phyloP scores from a whole-genome alignment of 2,888 invertebrate species.

The Platerodrilus igneus region DNA sequence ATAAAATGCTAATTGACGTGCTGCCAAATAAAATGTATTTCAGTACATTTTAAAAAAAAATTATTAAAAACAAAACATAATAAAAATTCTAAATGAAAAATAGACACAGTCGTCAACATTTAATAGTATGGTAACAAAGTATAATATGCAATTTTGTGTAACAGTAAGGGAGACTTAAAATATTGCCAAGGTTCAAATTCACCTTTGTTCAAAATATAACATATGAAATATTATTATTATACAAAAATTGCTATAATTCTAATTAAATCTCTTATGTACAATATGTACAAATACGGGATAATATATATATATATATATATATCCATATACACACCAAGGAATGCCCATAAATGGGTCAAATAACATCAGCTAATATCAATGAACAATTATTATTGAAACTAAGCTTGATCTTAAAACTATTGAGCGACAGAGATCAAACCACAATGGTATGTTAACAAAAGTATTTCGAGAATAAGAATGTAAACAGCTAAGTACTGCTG shows the following conservation, averaged over 20 bases:
- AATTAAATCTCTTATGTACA: conserved; percentile 45
- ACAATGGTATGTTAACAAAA: conserved; percentile 24
- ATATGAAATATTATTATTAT: conserved; percentile 30
- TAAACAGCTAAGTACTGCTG: conserved; percentile 17
- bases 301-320: no score
- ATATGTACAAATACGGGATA: conserved; percentile 43
- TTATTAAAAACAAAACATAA: no score
- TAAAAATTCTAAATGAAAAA: no score
- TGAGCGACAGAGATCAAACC: conserved; percentile 46
- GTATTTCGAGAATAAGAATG: conserved; percentile 21
- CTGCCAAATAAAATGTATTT: no score
- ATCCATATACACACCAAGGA: conserved; percentile 42
- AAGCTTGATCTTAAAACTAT: conserved; percentile 31
- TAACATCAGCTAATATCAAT: conserved; percentile 36
- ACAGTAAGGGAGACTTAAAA: conserved; percentile 25
- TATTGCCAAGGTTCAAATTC: conserved; percentile 46
- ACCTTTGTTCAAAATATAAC: conserved; percentile 44
- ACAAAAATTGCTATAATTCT: conserved; percentile 32
- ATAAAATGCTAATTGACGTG: conserved; percentile 17
- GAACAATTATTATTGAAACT: conserved; percentile 32
- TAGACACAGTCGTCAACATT: no score
- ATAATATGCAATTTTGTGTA: no score
- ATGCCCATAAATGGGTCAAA: conserved; percentile 42
- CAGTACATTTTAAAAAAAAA: no score
- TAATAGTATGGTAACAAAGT: no score